Evolutionary conservation across 2,797 vertebrate species (phyloP), one percentile per base, ranked within the genome.

Genomic region (Melanotaenia nigrans): DNA sequence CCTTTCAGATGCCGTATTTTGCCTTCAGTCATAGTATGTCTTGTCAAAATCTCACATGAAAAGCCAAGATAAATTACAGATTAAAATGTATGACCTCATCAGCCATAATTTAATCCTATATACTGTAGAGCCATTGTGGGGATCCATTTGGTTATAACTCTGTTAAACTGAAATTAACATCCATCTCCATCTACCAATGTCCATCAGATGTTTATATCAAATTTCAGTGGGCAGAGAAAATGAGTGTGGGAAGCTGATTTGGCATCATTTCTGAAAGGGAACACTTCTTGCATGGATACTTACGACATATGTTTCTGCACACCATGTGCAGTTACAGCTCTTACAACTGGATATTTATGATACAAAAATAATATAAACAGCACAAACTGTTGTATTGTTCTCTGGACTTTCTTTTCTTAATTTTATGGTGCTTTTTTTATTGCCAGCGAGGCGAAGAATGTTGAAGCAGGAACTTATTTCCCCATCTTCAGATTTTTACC

Each of bases 71-170:
- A 85, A 63, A 77, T 54, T 30, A 85, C 72, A 65, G 64, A 72
- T 82, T 75, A 25, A 80, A 71, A 79, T 25, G 55, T 65, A 88
- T 84, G 81, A 91, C 74, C 79, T 88, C 83, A 88, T 90, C 80
- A 66, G 35, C 68, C 47, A 16, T 51, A 75, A 60, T 71, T 61
- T 73, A 77, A 79, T 73, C 77, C 60, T 73, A 65, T 68, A 66
- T 79, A 24, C 10, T 22, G 16, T n/a, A 68, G 42, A 70, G 80
- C 65, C 73, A 68, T 90, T 87, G 84, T 78, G 73, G 76, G 67
- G 67, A 85, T 90, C 76, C 84, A 87, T 92, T 91, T 87, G 49
- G 69, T 28, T n/a, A 8, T 90, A 93, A 93, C 79, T 64, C 73
- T 61, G 74, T 92, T 92, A 92, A 64, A 5, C 28, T 70, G 51